phyloP scores from a whole-genome alignment of 2,888 invertebrate genomes.

The Lamproptera curius region DNA sequence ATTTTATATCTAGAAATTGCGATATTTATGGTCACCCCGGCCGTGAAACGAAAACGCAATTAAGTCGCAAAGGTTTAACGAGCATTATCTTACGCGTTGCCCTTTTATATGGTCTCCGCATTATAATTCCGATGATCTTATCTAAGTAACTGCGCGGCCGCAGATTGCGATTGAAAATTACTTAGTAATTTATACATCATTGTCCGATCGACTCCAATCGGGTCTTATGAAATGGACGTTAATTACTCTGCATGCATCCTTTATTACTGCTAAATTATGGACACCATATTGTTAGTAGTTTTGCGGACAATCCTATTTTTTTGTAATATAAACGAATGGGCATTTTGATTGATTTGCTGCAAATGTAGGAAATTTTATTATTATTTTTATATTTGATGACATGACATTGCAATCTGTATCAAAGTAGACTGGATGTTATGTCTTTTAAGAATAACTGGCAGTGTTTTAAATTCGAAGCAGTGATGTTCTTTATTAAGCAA shows the following conservation, averaged over 20 bases:
- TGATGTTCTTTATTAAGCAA: too few species aligned
- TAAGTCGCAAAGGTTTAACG: not conserved
- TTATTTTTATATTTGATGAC: too few species aligned
- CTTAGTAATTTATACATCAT: constrained; percentile 21
- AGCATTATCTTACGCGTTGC: constrained; percentile 3
- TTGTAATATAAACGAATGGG: too few species aligned
- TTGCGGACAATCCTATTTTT: constrained; percentile 1
- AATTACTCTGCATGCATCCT: constrained; percentile 14
- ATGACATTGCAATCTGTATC: too few species aligned
- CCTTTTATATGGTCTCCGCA: not conserved
- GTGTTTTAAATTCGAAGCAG: too few species aligned
- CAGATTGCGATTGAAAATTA: constrained; percentile 19
- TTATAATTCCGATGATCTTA: constrained; percentile 11
- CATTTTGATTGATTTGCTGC: too few species aligned
- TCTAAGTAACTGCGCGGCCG: constrained; percentile 7
- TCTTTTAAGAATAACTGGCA: too few species aligned
- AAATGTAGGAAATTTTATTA: too few species aligned
- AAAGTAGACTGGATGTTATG: too few species aligned
- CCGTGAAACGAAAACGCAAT: not conserved
- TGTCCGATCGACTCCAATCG: constrained; percentile 16
- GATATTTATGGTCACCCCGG: too few species aligned
- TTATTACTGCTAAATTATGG: constrained; percentile 5
- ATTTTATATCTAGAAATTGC: too few species aligned
- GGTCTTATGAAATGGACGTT: constrained; percentile 12
- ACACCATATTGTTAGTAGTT: constrained; percentile 1